phyloP scores from a whole-genome alignment of 2,797 vertebrate species.

The Pseudocheirus occidentalis region DNA sequence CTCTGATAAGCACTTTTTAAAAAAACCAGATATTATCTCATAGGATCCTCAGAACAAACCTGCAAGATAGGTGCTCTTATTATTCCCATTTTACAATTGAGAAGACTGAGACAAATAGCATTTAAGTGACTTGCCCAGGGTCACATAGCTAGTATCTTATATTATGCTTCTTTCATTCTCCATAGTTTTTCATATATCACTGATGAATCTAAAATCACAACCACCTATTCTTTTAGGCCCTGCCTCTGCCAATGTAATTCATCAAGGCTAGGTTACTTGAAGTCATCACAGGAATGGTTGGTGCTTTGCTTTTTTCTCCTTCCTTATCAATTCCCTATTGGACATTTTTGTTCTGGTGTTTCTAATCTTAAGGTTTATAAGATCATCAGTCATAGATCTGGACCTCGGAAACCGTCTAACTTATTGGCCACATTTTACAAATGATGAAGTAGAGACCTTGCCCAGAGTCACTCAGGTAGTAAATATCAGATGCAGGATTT shows the following conservation, averaged over 20 bases:
- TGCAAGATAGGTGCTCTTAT: not conserved
- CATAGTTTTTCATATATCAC: not conserved
- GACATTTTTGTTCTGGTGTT: not conserved
- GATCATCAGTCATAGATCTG: not conserved
- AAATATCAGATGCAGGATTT: not conserved
- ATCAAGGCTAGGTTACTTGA: not conserved
- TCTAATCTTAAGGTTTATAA: not conserved
- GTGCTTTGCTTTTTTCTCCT: not conserved
- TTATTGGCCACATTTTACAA: not conserved
- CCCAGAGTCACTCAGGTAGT: not conserved
- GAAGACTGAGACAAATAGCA: too few relatives aligned
- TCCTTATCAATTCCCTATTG: not conserved
- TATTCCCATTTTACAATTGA: not conserved
- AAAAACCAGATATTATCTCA: not conserved
- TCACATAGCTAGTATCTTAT: not conserved
- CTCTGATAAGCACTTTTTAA: not conserved
- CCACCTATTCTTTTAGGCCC: not conserved
- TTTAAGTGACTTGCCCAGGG: not conserved
- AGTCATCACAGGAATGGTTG: not conserved
- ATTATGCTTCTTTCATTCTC: not conserved
- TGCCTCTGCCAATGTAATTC: not conserved
- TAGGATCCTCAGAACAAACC: not conserved
- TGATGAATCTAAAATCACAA: not conserved
- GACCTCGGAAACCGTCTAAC: not conserved
- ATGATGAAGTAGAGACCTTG: not conserved